Base-by-base conservation (phyloP, 2,797 vertebrate species). In the Petrocephalus schoutedeni region DNA sequence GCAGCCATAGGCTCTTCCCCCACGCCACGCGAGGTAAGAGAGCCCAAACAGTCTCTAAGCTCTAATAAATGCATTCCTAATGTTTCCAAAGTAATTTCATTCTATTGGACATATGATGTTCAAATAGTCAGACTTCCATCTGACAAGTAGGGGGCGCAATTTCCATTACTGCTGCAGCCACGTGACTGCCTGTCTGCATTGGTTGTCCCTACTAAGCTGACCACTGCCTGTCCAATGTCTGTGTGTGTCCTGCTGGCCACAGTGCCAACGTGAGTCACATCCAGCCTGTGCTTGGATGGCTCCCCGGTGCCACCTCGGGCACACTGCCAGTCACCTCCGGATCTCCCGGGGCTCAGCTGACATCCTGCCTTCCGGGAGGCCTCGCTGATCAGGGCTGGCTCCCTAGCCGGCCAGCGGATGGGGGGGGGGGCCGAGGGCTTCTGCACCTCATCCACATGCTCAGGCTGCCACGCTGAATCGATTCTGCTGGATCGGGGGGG, bases 241-340 rank as follows among this genome's bases (percentile, higher is more conserved):
- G 71, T 45, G 36, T 77, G 71, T 77, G 36, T 49, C 71, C 71
- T 45, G 41, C 9, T 77, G 32, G 71, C 36, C 36, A 16, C 36
- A 77, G 71, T 45, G 4, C 36, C 41, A 7, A 41, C 19, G 16
- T n/a, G 41, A 77, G 14, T 77, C 71, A 45, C 36, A 45, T 77
- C 71, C 71, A 77, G 36, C 36, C 41, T 19, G 71, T 57, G 32
- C 36, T 77, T 77, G 36, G 71, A 71, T 71, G 28, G 64, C 32
- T 12, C 64, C 12, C 23, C 14, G 71, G 1, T 45, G 41, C 71
- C 16, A 57, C 36, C 80, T 67, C 21, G 14, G 57, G 61, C 87
- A 61, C 56, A 28, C 53, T 51, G 74, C 54, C 87, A 85, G 49
- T 77, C 88, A 77, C 53, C 51, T 74, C 49, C 51, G 59, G 54